Evolutionary conservation across 2,888 invertebrate species (phyloP), one percentile per base, ranked within the genome.

Genomic region (Erebia ligea): DNA sequence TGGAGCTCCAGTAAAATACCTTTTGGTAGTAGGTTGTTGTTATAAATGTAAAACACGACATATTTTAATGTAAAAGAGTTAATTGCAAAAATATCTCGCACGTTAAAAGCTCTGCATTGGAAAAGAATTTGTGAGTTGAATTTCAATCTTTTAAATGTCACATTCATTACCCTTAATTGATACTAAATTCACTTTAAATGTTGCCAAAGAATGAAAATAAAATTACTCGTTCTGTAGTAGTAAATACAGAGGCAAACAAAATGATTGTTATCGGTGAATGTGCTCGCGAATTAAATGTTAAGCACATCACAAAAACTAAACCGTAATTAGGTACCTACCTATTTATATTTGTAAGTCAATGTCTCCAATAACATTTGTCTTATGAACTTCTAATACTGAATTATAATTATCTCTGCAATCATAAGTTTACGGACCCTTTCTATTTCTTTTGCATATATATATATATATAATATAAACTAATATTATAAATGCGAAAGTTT

Each of bases 131-230:
- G 58, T 61, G 21, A 63, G 57, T 68, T 56, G 50, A 52, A 67
- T 66, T 72, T 72, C 56, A 69, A 57, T 70, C 64, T 68, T 62
- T 42, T 69, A 66, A 68, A 72, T 72, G 68, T 70, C 73, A 73
- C 73, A 70, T 70, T 70, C 56, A 68, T 73, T 68, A 73, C 40
- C 11, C 62, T 56, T 73, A 73, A 70, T 67, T 70, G 66, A 68
- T 66, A 73, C 62, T 68, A 70, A 73, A 73, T 70, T 70, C 50
- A 62, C 59, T 58, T 61, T 70, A 68, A 70, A 70, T 62, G 65
- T 61, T 68, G 63, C 21, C 72, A 68, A 73, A 70, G 70, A 70
- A 70, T 70, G 65, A 68, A 69, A 68, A 66, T 57, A 52, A 73
- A 65, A 70, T 68, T 59, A 52, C 15, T 48, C 59, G 58, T 58